Evolutionary conservation across 2,888 invertebrate species (phyloP).

Genomic region (Andrena fulva): DNA sequence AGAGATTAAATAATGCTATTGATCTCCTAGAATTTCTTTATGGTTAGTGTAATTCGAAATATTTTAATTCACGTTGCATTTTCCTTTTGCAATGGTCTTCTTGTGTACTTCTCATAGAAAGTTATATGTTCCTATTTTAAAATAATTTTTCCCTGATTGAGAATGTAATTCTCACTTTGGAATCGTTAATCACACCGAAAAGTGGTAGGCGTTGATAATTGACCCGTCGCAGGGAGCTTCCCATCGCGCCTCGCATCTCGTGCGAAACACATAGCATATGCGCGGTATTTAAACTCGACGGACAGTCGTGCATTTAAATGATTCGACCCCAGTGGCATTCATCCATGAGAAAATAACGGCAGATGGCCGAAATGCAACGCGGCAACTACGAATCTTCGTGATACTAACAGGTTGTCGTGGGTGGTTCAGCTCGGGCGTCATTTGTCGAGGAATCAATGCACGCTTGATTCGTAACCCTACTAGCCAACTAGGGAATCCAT

Average conservation of each 20-base stretch:
- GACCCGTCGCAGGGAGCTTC: conserved; percentile 4
- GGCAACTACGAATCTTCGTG: conserved; percentile 76
- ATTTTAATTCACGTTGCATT: no score
- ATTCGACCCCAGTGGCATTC: conserved; percentile 69
- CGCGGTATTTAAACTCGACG: conserved; percentile 79
- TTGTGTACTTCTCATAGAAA: neutral
- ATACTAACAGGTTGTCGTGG: conserved; percentile 78
- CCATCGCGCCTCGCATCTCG: conserved; percentile 69
- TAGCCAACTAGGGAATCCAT: conserved; percentile 13
- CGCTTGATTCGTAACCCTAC: neutral
- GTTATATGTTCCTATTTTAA: neutral
- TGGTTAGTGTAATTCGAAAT: no score
- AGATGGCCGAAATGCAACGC: conserved; percentile 78
- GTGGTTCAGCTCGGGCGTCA: conserved; percentile 67
- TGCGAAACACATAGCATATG: conserved; percentile 83
- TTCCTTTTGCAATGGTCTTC: no score
- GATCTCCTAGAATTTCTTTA: no score
- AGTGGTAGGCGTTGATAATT: conserved; percentile 16
- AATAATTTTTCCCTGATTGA: neutral
- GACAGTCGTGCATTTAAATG: conserved; percentile 72
- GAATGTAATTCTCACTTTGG: neutral
- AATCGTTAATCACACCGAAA: conserved; percentile 19
- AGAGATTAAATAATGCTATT: no score
- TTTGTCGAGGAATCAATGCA: conserved; percentile 73
- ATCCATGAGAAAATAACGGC: conserved; percentile 82